Evolutionary conservation across 1,140 invertebrate genomes (phyloP).

Genomic region (Zaprionus vittiger): DNA sequence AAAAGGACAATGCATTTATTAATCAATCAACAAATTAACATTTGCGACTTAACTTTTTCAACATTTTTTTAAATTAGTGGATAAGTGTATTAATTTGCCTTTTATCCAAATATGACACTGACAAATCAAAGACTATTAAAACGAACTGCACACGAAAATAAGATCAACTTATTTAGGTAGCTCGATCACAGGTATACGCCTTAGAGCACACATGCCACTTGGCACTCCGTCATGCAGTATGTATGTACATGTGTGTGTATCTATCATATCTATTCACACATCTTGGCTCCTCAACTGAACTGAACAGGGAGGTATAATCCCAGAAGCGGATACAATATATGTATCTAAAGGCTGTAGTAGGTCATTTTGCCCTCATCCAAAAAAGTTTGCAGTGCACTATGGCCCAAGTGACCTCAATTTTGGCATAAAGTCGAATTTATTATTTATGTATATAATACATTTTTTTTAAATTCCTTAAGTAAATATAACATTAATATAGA

Average conservation of each 20-base stretch:
- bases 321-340: no score
- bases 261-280: no score
- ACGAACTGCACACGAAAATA: neutral
- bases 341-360: no score
- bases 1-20: no score
- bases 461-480: no score
- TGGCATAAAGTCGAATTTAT: no score
- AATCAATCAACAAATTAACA: no score
- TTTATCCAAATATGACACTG: neutral
- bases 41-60: neutral
- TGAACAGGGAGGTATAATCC: no score
- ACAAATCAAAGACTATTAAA: conserved; percentile 2
- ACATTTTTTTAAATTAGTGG: neutral
- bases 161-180: conserved; percentile 10
- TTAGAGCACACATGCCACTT: conserved; percentile 24
- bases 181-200: conserved; percentile 3
- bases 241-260: neutral
- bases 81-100: neutral
- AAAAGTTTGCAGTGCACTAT: conserved; percentile 57
- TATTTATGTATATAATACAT: no score
- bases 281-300: no score
- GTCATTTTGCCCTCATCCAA: conserved; percentile 50
- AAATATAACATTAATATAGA: no score
- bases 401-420: no score
- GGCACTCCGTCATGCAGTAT: conserved; percentile 28